Conservation (phyloP, 2,113 vertebrate genomes). For the Piprites chloris region DNA sequence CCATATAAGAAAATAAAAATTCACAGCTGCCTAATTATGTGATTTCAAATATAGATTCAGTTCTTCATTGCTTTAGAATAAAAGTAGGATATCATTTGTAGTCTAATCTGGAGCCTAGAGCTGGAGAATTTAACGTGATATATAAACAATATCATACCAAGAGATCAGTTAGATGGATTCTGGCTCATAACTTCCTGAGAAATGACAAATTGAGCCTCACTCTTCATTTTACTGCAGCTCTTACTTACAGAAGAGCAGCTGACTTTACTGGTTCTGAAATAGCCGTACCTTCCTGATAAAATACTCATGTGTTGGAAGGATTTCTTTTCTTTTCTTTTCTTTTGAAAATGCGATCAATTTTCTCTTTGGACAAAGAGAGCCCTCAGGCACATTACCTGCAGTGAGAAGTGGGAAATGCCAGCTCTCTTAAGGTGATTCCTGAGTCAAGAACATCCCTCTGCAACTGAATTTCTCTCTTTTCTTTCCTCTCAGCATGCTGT, state of each 20-base stretch:
- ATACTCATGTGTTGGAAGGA: background rate
- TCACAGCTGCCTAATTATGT: conserved; percentile 4
- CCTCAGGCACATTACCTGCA: background rate
- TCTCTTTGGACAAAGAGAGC: background rate
- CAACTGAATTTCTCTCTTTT: background rate
- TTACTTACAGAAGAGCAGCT: background rate
- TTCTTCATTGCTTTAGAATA: background rate
- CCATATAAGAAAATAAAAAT: background rate
- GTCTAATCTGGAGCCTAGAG: background rate
- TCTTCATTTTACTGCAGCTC: background rate
- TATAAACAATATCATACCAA: background rate
- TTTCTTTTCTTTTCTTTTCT: background rate
- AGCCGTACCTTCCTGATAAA: background rate
- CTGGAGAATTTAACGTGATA: background rate
- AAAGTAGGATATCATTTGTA: background rate
- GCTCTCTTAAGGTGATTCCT: background rate
- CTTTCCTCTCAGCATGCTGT: background rate
- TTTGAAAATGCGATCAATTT: background rate
- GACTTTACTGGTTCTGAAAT: background rate
- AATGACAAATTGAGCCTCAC: background rate
- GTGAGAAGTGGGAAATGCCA: background rate
- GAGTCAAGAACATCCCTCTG: background rate
- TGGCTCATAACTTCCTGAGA: background rate
- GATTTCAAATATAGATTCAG: background rate
- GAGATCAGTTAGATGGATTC: background rate